Percentiles rank a stretch among this genome's conserved stretches.
Conservation (phyloP, 2,888 invertebrate genomes). For the Polydrusus tereticollis region DNA sequence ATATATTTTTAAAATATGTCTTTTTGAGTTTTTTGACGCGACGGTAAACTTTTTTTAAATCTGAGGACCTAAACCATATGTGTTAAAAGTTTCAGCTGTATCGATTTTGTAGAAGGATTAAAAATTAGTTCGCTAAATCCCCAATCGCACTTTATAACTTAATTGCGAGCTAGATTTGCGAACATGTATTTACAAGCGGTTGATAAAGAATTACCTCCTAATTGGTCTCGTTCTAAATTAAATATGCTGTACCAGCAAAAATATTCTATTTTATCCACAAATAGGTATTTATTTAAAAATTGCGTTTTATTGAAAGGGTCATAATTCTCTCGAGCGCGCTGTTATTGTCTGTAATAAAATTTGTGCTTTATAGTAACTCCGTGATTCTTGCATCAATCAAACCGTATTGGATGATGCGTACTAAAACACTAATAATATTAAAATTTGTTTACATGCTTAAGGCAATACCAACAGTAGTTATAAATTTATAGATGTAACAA, state of each 20-base stretch:
- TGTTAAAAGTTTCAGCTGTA: no score
- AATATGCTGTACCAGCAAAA: not conserved
- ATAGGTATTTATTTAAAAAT: slow-evolving; percentile 7
- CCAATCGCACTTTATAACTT: no score
- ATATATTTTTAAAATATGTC: no score
- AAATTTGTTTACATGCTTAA: not conserved
- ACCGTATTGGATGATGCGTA: slow-evolving; percentile 14
- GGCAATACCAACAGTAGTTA: not conserved
- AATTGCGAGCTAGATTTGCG: not conserved
- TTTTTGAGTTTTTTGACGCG: no score
- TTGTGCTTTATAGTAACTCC: slow-evolving; percentile 31
- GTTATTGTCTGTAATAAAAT: slow-evolving; percentile 23
- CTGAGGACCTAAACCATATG: no score
- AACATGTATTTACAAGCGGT: not conserved
- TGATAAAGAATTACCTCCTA: not conserved
- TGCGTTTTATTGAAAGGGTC: slow-evolving; percentile 18
- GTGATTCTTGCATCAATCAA: slow-evolving; percentile 31
- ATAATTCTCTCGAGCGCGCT: slow-evolving; percentile 13
- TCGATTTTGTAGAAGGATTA: no score
- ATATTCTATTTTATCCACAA: slow-evolving; percentile 13
- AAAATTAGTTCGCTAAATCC: no score
- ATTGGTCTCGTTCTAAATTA: not conserved
- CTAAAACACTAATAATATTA: not conserved
- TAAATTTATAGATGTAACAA: not conserved
- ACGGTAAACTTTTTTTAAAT: no score